Conservation (phyloP, 2,113 vertebrate genomes). For the Gasterosteus aculeatus region DNA sequence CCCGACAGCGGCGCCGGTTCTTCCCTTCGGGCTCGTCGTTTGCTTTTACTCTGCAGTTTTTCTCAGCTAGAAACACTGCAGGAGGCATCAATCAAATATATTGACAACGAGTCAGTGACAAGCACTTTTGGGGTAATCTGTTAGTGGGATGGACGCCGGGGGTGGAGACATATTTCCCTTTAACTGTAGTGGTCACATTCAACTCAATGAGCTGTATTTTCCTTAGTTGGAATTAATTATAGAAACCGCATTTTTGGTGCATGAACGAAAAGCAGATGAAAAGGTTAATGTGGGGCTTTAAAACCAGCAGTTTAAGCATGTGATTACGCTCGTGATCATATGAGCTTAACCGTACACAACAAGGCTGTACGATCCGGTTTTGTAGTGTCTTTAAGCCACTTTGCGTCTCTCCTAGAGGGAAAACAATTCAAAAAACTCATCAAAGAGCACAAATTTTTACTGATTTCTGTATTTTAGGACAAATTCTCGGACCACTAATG, state of each 20-base stretch:
- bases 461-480: background rate
- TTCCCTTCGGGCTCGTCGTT: background rate
- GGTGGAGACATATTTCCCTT: background rate
- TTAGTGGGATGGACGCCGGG: background rate
- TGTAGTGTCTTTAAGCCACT: background rate
- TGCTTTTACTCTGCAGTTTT: background rate
- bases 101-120: slow-evolving; percentile 21
- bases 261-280: background rate
- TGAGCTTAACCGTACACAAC: too few species aligned
- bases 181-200: background rate
- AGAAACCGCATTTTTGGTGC: background rate
- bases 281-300: too few species aligned
- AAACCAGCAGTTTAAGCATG: too few species aligned
- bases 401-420: background rate
- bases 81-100: slow-evolving; percentile 15
- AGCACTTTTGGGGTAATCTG: slow-evolving; percentile 1
- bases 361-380: background rate
- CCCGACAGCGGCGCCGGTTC: too few species aligned
- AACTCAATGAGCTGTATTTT: too few species aligned
- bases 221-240: background rate
- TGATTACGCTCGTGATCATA: too few species aligned
- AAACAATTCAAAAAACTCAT: background rate
- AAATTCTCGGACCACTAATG: background rate
- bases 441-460: background rate
- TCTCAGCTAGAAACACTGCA: background rate